Conservation (phyloP, 2,888 invertebrate species). For the Hemicrepidius hirtus region DNA sequence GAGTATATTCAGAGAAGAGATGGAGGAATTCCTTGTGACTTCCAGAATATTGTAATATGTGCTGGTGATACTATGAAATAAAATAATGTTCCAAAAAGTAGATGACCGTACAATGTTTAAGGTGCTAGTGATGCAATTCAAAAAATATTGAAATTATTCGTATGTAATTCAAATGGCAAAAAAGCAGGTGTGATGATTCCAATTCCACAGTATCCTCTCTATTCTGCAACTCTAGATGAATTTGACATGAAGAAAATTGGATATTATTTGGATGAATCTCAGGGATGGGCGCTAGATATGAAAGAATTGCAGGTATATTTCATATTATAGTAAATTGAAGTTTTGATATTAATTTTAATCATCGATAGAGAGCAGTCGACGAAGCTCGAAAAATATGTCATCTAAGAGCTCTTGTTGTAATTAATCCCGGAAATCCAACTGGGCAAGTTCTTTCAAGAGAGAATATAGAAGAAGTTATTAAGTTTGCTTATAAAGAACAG, state of each 20-base stretch:
- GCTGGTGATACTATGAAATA: constrained; percentile 74
- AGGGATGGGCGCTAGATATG: constrained; percentile 79
- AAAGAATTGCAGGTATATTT: constrained; percentile 74
- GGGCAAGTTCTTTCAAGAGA: constrained; percentile 79
- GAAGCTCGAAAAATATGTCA: constrained; percentile 72
- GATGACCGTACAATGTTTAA: not conserved
- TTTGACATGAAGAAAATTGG: constrained; percentile 79
- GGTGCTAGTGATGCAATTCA: constrained; percentile 54
- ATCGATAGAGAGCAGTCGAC: constrained; percentile 26
- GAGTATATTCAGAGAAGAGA: constrained; percentile 91
- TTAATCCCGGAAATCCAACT: constrained; percentile 88
- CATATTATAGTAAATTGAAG: too few relatives aligned
- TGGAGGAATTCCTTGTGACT: constrained; percentile 82
- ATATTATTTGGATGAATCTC: constrained; percentile 82
- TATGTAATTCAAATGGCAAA: constrained; percentile 64
- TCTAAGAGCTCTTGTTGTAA: constrained; percentile 81
- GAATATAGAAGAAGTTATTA: constrained; percentile 82
- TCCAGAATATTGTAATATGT: constrained; percentile 87
- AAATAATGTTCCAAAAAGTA: too few relatives aligned
- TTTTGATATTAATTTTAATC: not conserved
- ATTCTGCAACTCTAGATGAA: constrained; percentile 83
- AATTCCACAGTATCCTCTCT: constrained; percentile 86
- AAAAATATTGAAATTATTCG: constrained; percentile 67
- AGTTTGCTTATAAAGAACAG: constrained; percentile 80
- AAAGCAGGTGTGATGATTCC: constrained; percentile 82